Evolutionary conservation across 2,113 vertebrate genomes (phyloP), one percentile per base, ranked within the genome.

Genomic region (Azemiops feae): DNA sequence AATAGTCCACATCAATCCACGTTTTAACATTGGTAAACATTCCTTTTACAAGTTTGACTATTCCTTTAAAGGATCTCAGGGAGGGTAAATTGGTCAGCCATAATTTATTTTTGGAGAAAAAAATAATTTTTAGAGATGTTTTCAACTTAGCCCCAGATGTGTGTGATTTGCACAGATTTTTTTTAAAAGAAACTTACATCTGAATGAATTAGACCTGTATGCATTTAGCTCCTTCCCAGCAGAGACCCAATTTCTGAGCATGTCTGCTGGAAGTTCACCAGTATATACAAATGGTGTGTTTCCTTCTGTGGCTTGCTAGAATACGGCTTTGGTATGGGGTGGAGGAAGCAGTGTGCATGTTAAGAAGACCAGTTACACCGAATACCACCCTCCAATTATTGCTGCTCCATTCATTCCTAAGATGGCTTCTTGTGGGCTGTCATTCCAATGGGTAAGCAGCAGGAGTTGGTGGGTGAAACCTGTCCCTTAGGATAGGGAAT

Each of bases 21-120:
- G 92, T 97, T 98, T 97, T 97, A 96, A 97, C 97, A 96, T 97
- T 97, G 96, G 97, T 98, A 97, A 97, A 98, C 98, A 98, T 98
- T 98, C 98, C 97, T 98, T 98, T 97, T 97, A 97, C 88, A 98
- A 98, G 96, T 98, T 98, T 98, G 98, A 98, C 96, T 98, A 97
- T 98, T 98, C 97, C 97, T 98, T 98, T 97, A 98, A 98, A 97
- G 97, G 97, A 98, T 98, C 98, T 98, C 98, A 98, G 98, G 98
- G 98, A 98, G 97, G 98, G 98, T 98, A 98, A 98, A 98, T 97
- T 98, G 98, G 97, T 98, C 97, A 98, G 98, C 98, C 98, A 98
- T 98, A 98, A 98, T 98, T 98, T 98, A 98, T 97, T 97, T 98
- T 98, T 98, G 96, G 97, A 97, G 97, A 97, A 94, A 95, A 92